These are phyloP conservation scores for Sula dactylatra DNA, from an alignment of 2,113 vertebrate species.

Conservation along the genomic window DNA sequence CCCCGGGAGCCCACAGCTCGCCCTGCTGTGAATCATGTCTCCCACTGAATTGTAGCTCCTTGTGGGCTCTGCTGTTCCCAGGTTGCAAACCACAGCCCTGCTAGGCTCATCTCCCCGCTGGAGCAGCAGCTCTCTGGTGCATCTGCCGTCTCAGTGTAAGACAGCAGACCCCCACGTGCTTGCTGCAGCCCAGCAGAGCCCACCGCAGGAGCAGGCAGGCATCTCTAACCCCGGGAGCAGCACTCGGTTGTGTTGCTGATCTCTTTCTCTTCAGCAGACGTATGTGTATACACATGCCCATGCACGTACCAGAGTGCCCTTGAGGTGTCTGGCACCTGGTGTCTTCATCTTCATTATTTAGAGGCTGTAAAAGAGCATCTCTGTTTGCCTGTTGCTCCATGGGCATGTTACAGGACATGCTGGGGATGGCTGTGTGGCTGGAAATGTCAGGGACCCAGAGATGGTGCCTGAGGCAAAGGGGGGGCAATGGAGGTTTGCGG, in stretches of 20 bases:
- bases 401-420: accelerated
- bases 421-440: not conserved
- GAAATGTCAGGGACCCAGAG: not conserved
- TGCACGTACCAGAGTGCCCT: accelerated
- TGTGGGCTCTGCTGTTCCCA: not conserved
- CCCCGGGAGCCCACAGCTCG: not conserved
- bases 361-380: not conserved
- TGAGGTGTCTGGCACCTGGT: not conserved
- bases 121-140: not conserved
- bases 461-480: not conserved
- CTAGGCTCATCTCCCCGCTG: accelerated
- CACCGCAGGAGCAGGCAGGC: no score
- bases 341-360: not conserved
- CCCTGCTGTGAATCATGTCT: not conserved
- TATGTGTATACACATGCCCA: no score
- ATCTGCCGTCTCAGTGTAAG: not conserved
- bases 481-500: not conserved
- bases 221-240: not conserved
- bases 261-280: not conserved
- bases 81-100: not conserved
- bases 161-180: accelerated
- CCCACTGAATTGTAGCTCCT: not conserved
- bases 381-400: accelerated
- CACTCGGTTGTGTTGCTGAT: not conserved
- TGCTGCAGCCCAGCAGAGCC: not conserved